Evolutionary conservation across 2,113 vertebrate genomes (phyloP).

Genomic region (Cyprinodon brontotheroides): DNA sequence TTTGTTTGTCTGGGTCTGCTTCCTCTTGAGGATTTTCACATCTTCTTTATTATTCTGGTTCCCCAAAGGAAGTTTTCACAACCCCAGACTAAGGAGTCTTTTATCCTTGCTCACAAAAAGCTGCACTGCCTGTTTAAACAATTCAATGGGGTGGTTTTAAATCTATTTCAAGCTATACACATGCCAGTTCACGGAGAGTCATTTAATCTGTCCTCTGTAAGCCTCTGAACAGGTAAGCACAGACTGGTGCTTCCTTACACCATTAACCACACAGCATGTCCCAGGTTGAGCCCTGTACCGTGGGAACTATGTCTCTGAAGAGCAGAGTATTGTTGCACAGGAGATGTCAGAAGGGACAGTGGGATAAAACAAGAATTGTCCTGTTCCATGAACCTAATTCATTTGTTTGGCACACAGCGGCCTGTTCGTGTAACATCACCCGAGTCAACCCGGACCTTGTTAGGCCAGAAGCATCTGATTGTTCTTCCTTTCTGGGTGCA

Average conservation of each 20-base stretch:
- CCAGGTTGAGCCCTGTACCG: slow-evolving; percentile 53
- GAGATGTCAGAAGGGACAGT: slow-evolving; percentile 47
- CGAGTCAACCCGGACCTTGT: slow-evolving; percentile 37
- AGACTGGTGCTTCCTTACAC: slow-evolving; percentile 39
- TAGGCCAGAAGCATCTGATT: slow-evolving; percentile 48
- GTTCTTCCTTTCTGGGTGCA: slow-evolving; percentile 36
- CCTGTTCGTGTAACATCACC: slow-evolving; percentile 67
- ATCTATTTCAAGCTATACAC: slow-evolving; percentile 5
- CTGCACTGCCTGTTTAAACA: slow-evolving; percentile 12
- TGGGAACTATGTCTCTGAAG: slow-evolving; percentile 63
- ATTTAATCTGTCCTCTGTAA: slow-evolving; percentile 32
- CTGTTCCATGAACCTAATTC: slow-evolving; percentile 50
- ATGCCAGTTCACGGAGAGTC: slow-evolving; percentile 12
- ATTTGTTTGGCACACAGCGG: slow-evolving; percentile 55
- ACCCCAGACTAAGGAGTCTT: background rate
- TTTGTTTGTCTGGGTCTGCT: slow-evolving; percentile 33
- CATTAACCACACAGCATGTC: slow-evolving; percentile 27
- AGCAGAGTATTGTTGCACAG: slow-evolving; percentile 45
- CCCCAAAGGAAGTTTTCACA: slow-evolving; percentile 19
- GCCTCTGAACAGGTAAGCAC: slow-evolving; percentile 28
- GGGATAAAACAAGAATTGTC: slow-evolving; percentile 68
- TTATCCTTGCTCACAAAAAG: slow-evolving; percentile 14
- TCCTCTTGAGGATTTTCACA: slow-evolving; percentile 57
- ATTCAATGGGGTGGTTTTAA: slow-evolving; percentile 2
- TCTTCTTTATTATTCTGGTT: slow-evolving; percentile 43